Evolutionary conservation across 92 coral and sea anemone species (phyloP).

Genomic region (Micromussa lordhowensis): DNA sequence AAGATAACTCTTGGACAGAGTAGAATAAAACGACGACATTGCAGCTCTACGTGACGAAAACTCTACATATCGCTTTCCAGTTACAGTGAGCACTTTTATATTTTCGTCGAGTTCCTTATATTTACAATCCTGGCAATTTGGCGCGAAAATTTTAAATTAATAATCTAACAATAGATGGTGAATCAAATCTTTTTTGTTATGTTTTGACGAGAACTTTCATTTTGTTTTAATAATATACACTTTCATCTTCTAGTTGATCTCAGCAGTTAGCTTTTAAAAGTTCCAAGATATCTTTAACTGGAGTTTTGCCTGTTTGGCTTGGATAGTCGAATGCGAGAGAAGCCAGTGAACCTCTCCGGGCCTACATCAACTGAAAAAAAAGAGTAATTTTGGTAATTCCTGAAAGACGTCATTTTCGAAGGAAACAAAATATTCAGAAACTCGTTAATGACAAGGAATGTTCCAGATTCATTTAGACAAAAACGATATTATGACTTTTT

Average conservation of each 20-base stretch:
- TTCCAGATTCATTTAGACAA: background rate
- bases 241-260: background rate
- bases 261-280: background rate
- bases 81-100: background rate
- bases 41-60: background rate
- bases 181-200: background rate
- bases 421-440: background rate
- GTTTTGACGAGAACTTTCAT: background rate
- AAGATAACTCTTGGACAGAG: no score
- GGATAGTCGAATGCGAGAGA: background rate
- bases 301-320: background rate
- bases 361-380: background rate
- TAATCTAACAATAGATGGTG: background rate
- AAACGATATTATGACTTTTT: background rate
- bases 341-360: no score
- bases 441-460: background rate
- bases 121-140: background rate
- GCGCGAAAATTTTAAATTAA: background rate
- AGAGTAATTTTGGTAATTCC: background rate
- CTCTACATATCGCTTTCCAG: background rate
- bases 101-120: background rate
- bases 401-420: background rate
- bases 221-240: background rate
- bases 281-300: background rate
- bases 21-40: background rate